Evolutionary conservation across 1,140 invertebrate genomes (phyloP).

Genomic region (Heliconius congener): DNA sequence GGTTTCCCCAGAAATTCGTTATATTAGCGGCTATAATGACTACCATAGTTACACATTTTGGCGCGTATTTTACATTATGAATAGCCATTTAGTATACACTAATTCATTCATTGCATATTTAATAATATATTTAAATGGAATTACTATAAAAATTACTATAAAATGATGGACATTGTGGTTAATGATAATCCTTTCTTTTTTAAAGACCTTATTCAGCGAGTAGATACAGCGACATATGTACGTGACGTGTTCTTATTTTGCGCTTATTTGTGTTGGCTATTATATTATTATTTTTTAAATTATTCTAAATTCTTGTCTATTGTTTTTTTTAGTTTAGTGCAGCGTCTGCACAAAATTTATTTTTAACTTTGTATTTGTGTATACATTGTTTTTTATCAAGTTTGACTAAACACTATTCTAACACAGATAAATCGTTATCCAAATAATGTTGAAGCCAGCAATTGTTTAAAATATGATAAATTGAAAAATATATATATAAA

Average conservation of each 20-base stretch:
- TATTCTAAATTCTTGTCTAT: not conserved
- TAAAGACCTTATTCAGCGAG: not conserved
- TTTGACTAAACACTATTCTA: not conserved
- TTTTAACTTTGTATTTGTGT: too few species aligned
- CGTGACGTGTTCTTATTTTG: too few species aligned
- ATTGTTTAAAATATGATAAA: conserved; percentile 4
- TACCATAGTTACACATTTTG: not conserved
- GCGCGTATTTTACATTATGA: not conserved
- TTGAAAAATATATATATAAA: not conserved
- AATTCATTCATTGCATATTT: not conserved
- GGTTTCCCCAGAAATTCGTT: not conserved
- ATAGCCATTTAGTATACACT: not conserved
- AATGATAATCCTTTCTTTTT: not conserved
- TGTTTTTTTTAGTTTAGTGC: not conserved
- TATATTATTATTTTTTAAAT: too few species aligned
- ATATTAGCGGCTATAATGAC: not conserved
- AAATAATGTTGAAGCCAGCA: not conserved
- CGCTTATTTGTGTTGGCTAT: too few species aligned
- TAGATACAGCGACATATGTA: too few species aligned
- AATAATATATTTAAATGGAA: not conserved
- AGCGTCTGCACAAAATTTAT: too few species aligned
- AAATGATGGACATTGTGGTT: not conserved
- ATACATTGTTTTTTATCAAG: too few species aligned
- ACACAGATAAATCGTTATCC: not conserved
- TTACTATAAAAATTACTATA: not conserved